phyloP scores from a whole-genome alignment of 37 sponge, comb jelly and placozoan species.

The Eunapius fragilis region DNA sequence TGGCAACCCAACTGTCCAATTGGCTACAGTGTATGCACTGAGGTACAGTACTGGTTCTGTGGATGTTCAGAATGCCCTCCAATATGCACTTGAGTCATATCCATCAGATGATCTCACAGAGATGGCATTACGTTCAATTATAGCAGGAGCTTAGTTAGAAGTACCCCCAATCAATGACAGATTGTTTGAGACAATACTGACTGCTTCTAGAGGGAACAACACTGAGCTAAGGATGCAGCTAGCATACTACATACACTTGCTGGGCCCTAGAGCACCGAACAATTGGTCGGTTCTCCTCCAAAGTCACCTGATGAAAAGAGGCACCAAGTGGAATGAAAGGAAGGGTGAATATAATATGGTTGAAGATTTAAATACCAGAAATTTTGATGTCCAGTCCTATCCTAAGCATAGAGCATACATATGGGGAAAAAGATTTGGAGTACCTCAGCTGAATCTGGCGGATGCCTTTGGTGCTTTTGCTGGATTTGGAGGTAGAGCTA shows the following conservation, averaged over 20 bases:
- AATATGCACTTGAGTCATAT: not conserved
- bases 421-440: constrained; percentile 59
- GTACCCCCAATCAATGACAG: not conserved
- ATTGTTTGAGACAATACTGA: not conserved
- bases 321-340: not conserved
- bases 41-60: not conserved
- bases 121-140: not conserved
- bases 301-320: not conserved
- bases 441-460: constrained; percentile 24
- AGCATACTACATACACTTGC: not conserved
- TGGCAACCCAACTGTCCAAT: constrained; percentile 21
- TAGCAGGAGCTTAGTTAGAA: not conserved
- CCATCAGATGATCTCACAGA: not conserved
- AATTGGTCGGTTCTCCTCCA: not conserved
- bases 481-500: constrained; percentile 31
- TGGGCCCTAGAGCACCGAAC: not conserved
- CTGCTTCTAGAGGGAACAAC: not conserved
- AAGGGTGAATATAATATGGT: constrained; percentile 32
- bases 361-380: constrained; percentile 23
- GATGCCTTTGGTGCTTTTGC: constrained; percentile 57
- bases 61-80: not conserved
- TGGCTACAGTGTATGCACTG: constrained; percentile 32
- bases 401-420: constrained; percentile 65
- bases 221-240: not conserved
- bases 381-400: constrained; percentile 37